Base-by-base conservation (phyloP, 2,113 vertebrate species). In the Ochotona princeps region DNA sequence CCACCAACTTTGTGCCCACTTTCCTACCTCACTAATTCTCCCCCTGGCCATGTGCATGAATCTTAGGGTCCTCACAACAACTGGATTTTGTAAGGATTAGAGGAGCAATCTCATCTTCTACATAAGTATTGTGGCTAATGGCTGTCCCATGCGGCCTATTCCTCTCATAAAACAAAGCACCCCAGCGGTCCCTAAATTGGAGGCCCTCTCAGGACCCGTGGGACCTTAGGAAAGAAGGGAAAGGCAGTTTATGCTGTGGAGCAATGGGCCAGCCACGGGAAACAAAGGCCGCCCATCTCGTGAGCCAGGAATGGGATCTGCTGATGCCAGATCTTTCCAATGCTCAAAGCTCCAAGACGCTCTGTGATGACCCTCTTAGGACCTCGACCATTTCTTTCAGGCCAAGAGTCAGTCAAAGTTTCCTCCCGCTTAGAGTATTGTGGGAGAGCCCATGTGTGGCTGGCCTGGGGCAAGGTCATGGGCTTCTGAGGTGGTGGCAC, bases 261-360 rank as follows among this genome's bases (percentile, higher is more conserved):
- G 18, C 38, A 38, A n/a, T 11, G 26, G 1, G 28, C 9, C 30
- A 20, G 30, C 26, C 0, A 0, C 0, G 7, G 49, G 51, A 72
- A 7, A 7, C 14, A n/a, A 28, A 69, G 75, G 8, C 35, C 23
- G 54, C 47, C 30, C 0, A 0, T 18, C 54, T 28, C 8, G 0
- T 0, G 7, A 70, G 23, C 51, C 32, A 30, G 66, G 14, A 14
- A 26, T 6, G 51, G n/a, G 14, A 30, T 11, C 26, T 20, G 15
- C 23, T 26, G 0, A n/a, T 17, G 18, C 78, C 67, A 38, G 83
- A 20, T 21, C 12, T 30, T 7, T 63, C 4, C 20, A 20, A 23
- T 6, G 70, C 44, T 51, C 5, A 63, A 8, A 30, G 1, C 38
- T 21, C 9, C 21, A 28, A 60, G 25, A 15, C 1, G 38, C 28